Evolutionary conservation across 2,113 vertebrate species (phyloP).

Genomic region (Oxyruncus cristatus): DNA sequence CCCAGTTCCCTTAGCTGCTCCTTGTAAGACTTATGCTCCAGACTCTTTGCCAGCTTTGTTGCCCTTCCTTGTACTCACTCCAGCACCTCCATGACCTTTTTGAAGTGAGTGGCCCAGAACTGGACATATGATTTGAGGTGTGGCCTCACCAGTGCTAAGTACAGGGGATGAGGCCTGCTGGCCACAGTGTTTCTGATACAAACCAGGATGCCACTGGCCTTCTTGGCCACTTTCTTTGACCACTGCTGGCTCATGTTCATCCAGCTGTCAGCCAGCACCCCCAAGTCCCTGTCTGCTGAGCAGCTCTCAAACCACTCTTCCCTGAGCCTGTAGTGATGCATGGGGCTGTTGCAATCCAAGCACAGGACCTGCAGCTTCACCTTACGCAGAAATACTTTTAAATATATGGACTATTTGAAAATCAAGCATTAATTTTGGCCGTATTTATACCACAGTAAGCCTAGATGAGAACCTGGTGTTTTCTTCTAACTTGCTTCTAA

Average conservation of each 20-base stretch:
- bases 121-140: fast-evolving
- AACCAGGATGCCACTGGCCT: not conserved
- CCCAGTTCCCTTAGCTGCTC: not conserved
- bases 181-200: not conserved
- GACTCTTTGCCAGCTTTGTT: not conserved
- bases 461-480: not conserved
- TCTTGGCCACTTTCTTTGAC: not conserved
- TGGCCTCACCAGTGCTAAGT: fast-evolving
- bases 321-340: fast-evolving
- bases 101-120: not conserved
- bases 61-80: not conserved
- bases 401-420: not conserved
- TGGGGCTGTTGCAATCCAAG: not conserved
- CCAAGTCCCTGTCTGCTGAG: not conserved
- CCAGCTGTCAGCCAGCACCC: not conserved
- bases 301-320: not conserved
- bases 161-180: not conserved
- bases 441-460: not conserved
- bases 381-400: not conserved
- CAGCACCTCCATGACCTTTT: not conserved
- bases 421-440: not conserved
- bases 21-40: not conserved
- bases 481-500: not conserved
- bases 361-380: not conserved
- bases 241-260: not conserved